Percentiles rank a stretch among this genome's conserved stretches.
Evolutionary conservation across 2,888 invertebrate species (phyloP).

Genomic region (Stegana nigrithorax): DNA sequence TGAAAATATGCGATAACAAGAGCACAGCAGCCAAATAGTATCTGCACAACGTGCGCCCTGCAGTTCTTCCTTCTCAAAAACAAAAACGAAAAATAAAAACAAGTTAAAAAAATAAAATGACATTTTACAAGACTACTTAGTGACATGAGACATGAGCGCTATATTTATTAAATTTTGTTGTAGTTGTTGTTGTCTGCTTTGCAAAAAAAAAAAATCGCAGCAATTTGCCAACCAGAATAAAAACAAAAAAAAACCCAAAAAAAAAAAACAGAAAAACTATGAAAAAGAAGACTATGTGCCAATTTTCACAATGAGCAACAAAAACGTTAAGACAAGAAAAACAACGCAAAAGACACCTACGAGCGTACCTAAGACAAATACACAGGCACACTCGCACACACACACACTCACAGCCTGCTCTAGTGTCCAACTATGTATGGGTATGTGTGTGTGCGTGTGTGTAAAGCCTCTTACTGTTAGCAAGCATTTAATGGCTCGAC

Average conservation of each 20-base stretch:
- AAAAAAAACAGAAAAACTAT: background rate
- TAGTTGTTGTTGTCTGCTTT: too few relatives aligned
- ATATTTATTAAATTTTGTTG: too few relatives aligned
- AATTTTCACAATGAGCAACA: too few relatives aligned
- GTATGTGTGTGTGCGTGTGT: background rate
- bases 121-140: background rate
- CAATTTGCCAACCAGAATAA: background rate
- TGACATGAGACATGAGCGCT: background rate
- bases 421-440: background rate
- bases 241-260: background rate
- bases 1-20: background rate
- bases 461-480: background rate
- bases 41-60: too few relatives aligned
- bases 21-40: background rate
- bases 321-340: background rate
- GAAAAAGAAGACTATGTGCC: background rate
- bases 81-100: background rate
- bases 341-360: background rate
- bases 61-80: too few relatives aligned
- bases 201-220: too few relatives aligned
- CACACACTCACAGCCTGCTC: too few relatives aligned
- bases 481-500: conserved; percentile 2
- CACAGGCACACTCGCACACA: too few relatives aligned
- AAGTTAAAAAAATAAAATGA: background rate
- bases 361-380: background rate